Evolutionary conservation across 2,888 invertebrate genomes (phyloP).

Genomic region (Norana najaformis): DNA sequence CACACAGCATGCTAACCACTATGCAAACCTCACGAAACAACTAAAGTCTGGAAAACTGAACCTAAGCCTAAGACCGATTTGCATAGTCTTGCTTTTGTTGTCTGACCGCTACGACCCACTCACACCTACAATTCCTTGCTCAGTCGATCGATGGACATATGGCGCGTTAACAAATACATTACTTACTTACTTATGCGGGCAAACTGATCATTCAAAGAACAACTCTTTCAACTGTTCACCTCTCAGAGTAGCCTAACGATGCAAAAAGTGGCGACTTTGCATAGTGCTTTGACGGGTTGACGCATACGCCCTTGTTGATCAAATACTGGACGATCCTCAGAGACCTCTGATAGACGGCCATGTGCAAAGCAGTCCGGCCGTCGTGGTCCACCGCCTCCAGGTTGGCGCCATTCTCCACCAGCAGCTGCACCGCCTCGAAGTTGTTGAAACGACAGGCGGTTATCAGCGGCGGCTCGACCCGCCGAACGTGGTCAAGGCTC

Average conservation of each 20-base stretch:
- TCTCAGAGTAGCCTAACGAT: background rate
- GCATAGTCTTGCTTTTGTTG: too few species aligned
- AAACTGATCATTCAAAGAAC: background rate
- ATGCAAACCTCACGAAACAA: too few species aligned
- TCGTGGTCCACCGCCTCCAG: constrained; percentile 52
- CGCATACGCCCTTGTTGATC: constrained; percentile 38
- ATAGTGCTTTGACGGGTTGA: constrained; percentile 41
- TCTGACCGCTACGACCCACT: too few species aligned
- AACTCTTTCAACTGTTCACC: background rate
- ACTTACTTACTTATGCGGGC: too few species aligned
- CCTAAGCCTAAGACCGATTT: too few species aligned
- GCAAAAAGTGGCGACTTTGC: constrained; percentile 37
- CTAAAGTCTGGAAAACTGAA: too few species aligned
- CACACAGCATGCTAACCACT: too few species aligned
- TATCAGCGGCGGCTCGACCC: constrained; percentile 60
- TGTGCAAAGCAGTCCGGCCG: constrained; percentile 42
- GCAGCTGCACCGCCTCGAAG: constrained; percentile 53
- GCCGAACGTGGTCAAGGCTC: constrained; percentile 57
- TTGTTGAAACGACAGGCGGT: constrained; percentile 61
- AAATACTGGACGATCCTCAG: constrained; percentile 37
- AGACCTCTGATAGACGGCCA: constrained; percentile 42
- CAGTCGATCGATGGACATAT: too few species aligned
- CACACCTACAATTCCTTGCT: too few species aligned
- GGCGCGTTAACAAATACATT: too few species aligned
- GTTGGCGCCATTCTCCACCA: constrained; percentile 57